Conservation (phyloP, 1,140 invertebrate species). For the Lasaia peninsularis region DNA sequence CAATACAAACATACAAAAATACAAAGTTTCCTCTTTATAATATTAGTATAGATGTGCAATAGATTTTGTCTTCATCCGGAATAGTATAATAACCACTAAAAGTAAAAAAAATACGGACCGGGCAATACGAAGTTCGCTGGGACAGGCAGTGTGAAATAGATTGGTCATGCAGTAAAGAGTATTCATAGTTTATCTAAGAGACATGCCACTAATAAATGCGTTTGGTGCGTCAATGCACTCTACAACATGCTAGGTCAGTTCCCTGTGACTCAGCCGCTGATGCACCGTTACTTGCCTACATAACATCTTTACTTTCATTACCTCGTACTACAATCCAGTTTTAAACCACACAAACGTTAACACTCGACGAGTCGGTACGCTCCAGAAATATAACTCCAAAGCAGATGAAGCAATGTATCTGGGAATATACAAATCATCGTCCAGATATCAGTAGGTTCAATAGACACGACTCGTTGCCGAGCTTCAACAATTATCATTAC, state of each 20-base stretch:
- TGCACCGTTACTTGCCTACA: conserved; percentile 70
- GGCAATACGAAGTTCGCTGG: no score
- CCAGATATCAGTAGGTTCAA: conserved; percentile 20
- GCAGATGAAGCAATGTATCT: conserved; percentile 31
- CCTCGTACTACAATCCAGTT: conserved; percentile 13
- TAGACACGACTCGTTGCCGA: conserved; percentile 36
- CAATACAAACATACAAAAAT: no score
- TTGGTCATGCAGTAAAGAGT: conserved; percentile 65
- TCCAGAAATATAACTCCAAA: neutral
- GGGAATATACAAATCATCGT: neutral
- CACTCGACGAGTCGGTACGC: conserved; percentile 20
- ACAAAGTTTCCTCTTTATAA: no score
- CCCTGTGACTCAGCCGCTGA: conserved; percentile 67
- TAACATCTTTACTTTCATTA: conserved; percentile 46
- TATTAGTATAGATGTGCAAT: no score
- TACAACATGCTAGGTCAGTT: conserved; percentile 74
- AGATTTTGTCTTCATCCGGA: no score
- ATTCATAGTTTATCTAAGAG: conserved; percentile 69
- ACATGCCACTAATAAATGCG: conserved; percentile 66
- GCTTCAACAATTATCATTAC: conserved; percentile 53
- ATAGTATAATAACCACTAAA: no score
- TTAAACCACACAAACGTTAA: neutral
- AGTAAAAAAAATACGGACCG: no score
- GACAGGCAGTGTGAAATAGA: conserved; percentile 52
- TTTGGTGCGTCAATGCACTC: conserved; percentile 70